phyloP scores from a whole-genome alignment of 2,888 invertebrate species.

The Seira musarum region DNA sequence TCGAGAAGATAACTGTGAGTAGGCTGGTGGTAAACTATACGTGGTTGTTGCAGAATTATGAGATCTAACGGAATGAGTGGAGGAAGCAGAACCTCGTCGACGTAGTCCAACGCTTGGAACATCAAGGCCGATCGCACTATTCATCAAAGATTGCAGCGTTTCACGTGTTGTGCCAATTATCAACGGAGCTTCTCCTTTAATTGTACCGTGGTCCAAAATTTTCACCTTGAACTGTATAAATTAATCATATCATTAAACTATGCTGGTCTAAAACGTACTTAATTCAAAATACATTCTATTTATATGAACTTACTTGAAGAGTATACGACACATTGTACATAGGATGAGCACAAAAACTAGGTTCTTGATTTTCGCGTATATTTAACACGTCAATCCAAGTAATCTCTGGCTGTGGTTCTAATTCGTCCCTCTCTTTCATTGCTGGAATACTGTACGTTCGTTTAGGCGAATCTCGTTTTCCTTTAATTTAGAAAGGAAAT shows the following conservation, averaged over 20 bases:
- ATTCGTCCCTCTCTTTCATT: constrained; percentile 34
- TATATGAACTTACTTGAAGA: constrained; percentile 42
- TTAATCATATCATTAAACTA: neutral
- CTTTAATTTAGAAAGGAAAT: too few relatives aligned
- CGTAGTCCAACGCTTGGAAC: constrained; percentile 30
- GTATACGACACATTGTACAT: constrained; percentile 46
- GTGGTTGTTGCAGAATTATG: constrained; percentile 45
- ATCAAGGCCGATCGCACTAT: constrained; percentile 27
- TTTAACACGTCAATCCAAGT: constrained; percentile 39
- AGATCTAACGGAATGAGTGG: constrained; percentile 42
- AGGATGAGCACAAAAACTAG: constrained; percentile 26
- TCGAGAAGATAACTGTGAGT: constrained; percentile 44
- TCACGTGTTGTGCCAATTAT: constrained; percentile 44
- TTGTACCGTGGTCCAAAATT: constrained; percentile 44
- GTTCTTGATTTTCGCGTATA: constrained; percentile 28
- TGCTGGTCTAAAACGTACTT: neutral
- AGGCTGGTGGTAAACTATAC: constrained; percentile 50
- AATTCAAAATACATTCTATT: too few relatives aligned
- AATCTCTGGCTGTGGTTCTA: constrained; percentile 37
- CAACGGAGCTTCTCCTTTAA: constrained; percentile 45
- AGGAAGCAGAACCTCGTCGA: constrained; percentile 39
- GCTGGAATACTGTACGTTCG: constrained; percentile 10
- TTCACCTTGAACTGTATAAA: constrained; percentile 45
- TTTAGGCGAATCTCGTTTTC: constrained; percentile 35
- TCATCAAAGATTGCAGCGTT: constrained; percentile 27